Percentiles rank a stretch among this genome's conserved stretches.
Evolutionary conservation across 2,113 vertebrate species (phyloP).

Genomic region (Dicrurus megarhynchus): DNA sequence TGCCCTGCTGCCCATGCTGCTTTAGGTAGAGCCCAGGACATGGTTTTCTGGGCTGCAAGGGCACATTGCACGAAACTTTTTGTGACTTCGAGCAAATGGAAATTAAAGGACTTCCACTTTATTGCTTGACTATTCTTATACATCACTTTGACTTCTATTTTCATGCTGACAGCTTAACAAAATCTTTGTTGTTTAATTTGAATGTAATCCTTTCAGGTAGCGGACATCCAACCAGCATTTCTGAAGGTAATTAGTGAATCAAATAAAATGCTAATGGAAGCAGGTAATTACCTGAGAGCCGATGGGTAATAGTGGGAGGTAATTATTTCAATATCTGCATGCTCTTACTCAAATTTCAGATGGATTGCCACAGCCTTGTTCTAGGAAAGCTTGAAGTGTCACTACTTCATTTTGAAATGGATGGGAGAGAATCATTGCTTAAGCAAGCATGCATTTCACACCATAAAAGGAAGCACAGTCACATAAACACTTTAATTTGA

Average conservation of each 20-base stretch:
- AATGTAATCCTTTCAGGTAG: conserved; percentile 17
- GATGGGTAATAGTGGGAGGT: conserved; percentile 1
- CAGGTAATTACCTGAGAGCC: conserved; percentile 19
- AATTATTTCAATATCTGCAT: conserved; percentile 37
- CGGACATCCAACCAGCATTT: conserved; percentile 7
- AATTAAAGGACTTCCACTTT: background rate
- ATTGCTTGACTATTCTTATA: background rate
- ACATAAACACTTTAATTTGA: conserved; percentile 33
- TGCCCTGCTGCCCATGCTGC: fast-evolving
- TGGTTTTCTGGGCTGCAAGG: background rate
- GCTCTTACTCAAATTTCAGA: background rate
- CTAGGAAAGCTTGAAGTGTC: background rate
- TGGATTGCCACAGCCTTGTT: background rate
- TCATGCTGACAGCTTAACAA: background rate
- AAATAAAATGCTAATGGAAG: conserved; percentile 35
- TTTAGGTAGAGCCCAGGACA: background rate
- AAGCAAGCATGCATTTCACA: background rate
- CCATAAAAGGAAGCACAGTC: background rate
- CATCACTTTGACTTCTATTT: background rate
- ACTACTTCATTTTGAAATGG: background rate
- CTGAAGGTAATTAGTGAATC: conserved; percentile 10
- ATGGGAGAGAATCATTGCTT: background rate
- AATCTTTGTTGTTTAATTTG: conserved; percentile 4
- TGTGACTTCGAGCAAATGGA: background rate
- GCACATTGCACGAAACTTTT: background rate